A percentile compares a stretch with the other conserved stretches of the same genome.
These are phyloP conservation scores for Platycercus adscitus DNA, from an alignment of 2,113 vertebrate species.

Conservation along the genomic window DNA sequence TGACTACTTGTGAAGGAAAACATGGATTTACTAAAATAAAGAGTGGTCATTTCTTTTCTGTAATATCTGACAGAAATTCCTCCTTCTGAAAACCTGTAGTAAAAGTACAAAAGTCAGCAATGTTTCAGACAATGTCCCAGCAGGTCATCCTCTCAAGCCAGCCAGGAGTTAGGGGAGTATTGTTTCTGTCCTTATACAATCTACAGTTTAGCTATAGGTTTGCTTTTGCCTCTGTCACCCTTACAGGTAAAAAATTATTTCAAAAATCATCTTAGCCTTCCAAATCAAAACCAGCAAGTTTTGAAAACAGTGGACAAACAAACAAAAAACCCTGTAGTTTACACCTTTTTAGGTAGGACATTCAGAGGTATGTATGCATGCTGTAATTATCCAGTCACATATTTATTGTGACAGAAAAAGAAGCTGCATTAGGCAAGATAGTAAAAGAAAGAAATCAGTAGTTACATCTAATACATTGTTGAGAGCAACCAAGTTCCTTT, in stretches of 20 bases:
- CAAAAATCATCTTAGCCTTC: background rate
- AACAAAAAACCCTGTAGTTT: rapidly evolving
- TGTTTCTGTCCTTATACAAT: background rate
- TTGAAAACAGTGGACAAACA: background rate
- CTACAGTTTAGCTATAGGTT: background rate
- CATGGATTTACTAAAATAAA: background rate
- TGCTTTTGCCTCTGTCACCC: background rate
- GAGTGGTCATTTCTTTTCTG: background rate
- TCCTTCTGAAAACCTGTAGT: background rate
- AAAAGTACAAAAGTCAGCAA: background rate
- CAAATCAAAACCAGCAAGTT: background rate
- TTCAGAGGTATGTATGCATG: background rate
- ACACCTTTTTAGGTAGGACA: background rate
- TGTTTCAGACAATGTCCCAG: background rate
- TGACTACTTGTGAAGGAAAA: background rate
- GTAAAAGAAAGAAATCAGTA: background rate
- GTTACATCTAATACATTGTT: background rate
- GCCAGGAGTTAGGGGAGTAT: background rate
- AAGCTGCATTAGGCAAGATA: background rate
- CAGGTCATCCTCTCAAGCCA: background rate
- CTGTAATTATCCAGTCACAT: background rate
- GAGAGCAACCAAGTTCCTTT: background rate
- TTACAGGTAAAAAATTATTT: background rate
- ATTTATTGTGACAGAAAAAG: background rate
- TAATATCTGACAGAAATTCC: background rate